Evolutionary conservation across 2,888 invertebrate species (phyloP).

Genomic region (Dolomedes plantarius): DNA sequence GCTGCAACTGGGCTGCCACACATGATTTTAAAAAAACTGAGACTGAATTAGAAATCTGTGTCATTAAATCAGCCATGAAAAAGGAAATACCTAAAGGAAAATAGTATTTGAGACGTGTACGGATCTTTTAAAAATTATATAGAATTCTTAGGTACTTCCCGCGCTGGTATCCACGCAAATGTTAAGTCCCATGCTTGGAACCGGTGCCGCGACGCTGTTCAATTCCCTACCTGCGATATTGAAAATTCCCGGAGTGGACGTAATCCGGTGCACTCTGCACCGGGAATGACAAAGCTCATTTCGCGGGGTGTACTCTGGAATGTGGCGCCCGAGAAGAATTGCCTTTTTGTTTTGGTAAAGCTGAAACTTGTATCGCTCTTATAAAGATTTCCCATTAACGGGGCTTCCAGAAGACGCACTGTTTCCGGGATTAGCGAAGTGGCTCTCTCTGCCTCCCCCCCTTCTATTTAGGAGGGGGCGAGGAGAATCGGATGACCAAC

Average conservation of each 20-base stretch:
- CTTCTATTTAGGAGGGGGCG: not conserved
- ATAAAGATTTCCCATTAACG: constrained; percentile 72
- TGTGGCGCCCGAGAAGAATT: constrained; percentile 46
- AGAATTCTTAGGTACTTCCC: too few species aligned
- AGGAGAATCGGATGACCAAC: constrained; percentile 55
- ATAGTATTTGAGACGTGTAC: too few species aligned
- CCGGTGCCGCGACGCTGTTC: not conserved
- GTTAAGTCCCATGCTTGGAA: too few species aligned
- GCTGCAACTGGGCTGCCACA: too few species aligned
- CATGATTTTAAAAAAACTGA: too few species aligned
- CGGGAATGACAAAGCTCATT: constrained; percentile 66
- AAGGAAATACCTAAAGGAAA: too few species aligned
- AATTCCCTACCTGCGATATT: constrained; percentile 16
- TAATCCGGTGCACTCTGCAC: not conserved
- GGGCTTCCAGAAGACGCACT: constrained; percentile 69
- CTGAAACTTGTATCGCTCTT: constrained; percentile 69
- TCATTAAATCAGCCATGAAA: too few species aligned
- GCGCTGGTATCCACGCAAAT: too few species aligned
- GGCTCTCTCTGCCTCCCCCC: not conserved
- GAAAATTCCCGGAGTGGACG: constrained; percentile 12
- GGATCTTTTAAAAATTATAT: too few species aligned
- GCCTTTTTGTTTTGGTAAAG: constrained; percentile 70
- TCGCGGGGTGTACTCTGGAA: constrained; percentile 9
- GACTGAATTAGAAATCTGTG: too few species aligned
- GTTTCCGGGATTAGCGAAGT: constrained; percentile 71